A percentile compares a stretch with the other conserved stretches of the same genome.
phyloP scores from a whole-genome alignment of 2,797 vertebrate species.

The Sylvilagus floridanus region DNA sequence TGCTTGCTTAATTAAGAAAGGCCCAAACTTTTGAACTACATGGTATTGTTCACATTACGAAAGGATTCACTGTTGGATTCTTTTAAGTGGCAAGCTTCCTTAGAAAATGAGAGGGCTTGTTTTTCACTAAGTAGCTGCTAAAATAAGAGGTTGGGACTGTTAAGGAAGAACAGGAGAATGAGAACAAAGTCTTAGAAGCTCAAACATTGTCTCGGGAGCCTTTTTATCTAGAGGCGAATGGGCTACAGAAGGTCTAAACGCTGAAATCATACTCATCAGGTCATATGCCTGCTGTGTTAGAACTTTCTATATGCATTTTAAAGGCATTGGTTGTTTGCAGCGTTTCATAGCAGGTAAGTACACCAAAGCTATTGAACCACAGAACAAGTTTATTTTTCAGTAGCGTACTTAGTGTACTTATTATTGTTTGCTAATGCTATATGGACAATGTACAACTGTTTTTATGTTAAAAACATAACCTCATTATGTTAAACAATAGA shows the following conservation, averaged over 20 bases:
- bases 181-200: conserved; percentile 18
- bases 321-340: not conserved
- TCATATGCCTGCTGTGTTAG: not conserved
- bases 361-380: not conserved
- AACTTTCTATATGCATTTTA: not conserved
- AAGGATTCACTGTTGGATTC: not conserved
- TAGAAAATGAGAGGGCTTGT: conserved; percentile 2
- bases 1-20: not conserved
- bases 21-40: not conserved
- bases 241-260: not conserved
- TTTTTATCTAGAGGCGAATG: not conserved
- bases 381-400: conserved; percentile 14
- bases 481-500: conserved; percentile 13
- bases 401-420: not conserved
- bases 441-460: not conserved
- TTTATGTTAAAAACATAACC: not conserved
- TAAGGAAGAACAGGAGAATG: conserved; percentile 1
- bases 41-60: conserved; percentile 23
- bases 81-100: conserved; percentile 47
- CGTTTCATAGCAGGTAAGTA: not conserved
- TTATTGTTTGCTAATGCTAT: not conserved
- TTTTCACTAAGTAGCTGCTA: conserved; percentile 58
- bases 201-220: not conserved
- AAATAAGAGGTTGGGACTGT: not conserved
- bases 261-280: not conserved